Conservation (phyloP, 2,888 invertebrate species). For the Lamellibrachia satsuma region DNA sequence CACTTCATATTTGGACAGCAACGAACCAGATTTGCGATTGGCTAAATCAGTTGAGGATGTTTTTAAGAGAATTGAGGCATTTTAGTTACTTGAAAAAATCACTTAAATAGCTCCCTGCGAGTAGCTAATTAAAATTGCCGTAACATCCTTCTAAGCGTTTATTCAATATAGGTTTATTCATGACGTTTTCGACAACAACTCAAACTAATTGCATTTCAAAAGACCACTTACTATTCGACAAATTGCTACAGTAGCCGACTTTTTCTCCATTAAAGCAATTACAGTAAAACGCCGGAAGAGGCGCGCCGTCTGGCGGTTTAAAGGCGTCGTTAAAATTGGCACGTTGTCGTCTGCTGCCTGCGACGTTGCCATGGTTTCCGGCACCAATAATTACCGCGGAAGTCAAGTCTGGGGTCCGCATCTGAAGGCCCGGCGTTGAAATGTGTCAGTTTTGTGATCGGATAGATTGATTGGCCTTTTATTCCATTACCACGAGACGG, state of each 20-base stretch:
- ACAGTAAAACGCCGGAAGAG: neutral
- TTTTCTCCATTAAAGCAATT: constrained; percentile 5
- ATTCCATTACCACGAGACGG: neutral
- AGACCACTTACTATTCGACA: neutral
- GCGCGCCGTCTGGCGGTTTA: neutral
- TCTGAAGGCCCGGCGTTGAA: neutral
- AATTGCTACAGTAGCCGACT: neutral
- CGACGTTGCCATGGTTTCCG: neutral
- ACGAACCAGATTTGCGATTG: no score
- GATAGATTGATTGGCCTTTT: constrained; percentile 11
- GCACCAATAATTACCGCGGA: neutral
- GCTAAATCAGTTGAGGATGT: no score
- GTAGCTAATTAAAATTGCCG: no score
- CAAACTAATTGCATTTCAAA: neutral
- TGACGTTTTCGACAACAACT: no score
- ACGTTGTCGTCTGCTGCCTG: neutral
- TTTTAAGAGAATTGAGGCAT: no score
- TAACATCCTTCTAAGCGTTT: no score
- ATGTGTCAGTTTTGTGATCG: neutral
- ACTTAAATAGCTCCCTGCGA: no score
- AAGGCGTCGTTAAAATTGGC: neutral
- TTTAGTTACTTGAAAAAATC: no score
- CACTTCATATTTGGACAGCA: no score
- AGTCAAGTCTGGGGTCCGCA: neutral
- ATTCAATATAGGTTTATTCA: no score